These are phyloP conservation scores for Promerops cafer DNA, from an alignment of 2,113 vertebrate genomes.

Conservation along the genomic window DNA sequence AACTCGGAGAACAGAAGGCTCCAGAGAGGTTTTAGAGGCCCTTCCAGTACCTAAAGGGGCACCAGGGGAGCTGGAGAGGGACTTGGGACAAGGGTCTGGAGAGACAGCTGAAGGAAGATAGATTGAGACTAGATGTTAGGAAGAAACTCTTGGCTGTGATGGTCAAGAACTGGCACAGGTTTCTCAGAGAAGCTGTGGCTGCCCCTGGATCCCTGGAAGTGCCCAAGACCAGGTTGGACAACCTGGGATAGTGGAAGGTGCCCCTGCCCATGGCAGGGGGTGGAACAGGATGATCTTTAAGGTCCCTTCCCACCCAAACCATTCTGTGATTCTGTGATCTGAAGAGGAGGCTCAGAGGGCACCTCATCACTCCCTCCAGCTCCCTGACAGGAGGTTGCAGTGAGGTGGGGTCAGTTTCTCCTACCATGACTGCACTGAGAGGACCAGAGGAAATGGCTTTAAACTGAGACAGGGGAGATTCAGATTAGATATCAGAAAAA, in stretches of 20 bases:
- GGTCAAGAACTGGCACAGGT: background rate
- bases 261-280: background rate
- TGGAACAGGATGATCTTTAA: background rate
- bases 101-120: background rate
- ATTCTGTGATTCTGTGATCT: background rate
- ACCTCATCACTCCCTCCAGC: background rate
- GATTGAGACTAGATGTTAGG: background rate
- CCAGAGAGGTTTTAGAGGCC: background rate
- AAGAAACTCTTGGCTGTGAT: too few relatives aligned
- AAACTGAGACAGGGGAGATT: background rate
- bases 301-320: background rate
- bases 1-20: background rate
- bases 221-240: accelerated
- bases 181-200: background rate
- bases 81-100: background rate
- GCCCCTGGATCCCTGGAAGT: background rate
- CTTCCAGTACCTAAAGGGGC: background rate
- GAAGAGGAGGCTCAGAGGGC: background rate
- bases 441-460: background rate
- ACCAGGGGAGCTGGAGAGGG: background rate
- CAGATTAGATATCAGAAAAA: background rate
- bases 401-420: background rate
- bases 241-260: accelerated
- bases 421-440: background rate
- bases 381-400: background rate